Evolutionary conservation across 2,113 vertebrate species (phyloP), one percentile per base, ranked within the genome.

Genomic region (Columba livia): DNA sequence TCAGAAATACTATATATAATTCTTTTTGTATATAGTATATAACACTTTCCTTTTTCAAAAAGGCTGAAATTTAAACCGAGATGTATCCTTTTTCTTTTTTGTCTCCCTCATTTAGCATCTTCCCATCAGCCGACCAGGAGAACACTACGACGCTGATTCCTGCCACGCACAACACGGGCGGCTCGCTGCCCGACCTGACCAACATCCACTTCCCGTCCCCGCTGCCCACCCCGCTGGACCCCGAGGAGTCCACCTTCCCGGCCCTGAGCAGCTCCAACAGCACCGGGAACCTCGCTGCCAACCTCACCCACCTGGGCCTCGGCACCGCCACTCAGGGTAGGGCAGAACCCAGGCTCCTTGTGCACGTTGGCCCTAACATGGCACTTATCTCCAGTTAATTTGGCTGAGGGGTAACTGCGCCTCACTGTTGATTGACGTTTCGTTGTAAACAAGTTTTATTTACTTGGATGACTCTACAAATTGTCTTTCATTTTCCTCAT

Each of bases 161-260:
- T 1, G 98, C 98, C 25, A 85, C 98, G 56, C 99, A 99, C 97
- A 99, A 98, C 98, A 99, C 99, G 0, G 99, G 99, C 0, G 99
- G 99, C 51, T 99, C 99, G 12, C 98, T 99, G 96, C 99, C 99
- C 0, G 99, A 99, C 98, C 98, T 99, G 88, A 99, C 98, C 85
- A 99, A 98, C 98, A 99, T 99, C 97, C 99, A 99, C 97, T 99
- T 99, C 97, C 99, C 99, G 2, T 99, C 99, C 18, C 99, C 99
- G 0, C 98, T 99, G 29, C 99, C 99, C 25, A 99, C 99, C 8
- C 99, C 99, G 0, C 96, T 99, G 93, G 99, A 99, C 85, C 99
- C 99, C 0, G 99, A 99, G 88, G 99, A 99, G 85, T 97, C 98
- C 16, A 90, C 98, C 5, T 99, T 99, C 97, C 99, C 99, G 0